phyloP scores from a whole-genome alignment of 2,113 vertebrate genomes.

The Gnathonemus echidnorhynchus region DNA sequence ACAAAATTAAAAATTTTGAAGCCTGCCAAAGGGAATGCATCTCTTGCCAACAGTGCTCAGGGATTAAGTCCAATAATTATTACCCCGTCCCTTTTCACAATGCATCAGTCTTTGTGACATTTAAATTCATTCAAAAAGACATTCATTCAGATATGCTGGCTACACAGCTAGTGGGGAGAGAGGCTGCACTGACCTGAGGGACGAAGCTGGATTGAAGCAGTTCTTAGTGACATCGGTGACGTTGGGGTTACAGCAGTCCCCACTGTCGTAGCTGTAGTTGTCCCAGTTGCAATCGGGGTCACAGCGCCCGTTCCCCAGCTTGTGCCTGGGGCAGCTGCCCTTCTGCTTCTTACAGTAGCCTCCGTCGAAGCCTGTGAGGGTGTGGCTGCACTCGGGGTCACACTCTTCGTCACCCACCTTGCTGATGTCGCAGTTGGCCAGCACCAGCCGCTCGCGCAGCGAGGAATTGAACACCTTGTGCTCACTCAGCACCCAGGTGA shows the following conservation, averaged over 20 bases:
- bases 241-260: slow-evolving; percentile 91
- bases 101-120: not conserved
- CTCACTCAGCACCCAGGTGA: slow-evolving; percentile 90
- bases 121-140: not conserved
- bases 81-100: not conserved
- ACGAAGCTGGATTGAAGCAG: slow-evolving; percentile 88
- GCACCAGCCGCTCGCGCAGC: slow-evolving; percentile 77
- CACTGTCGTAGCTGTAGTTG: slow-evolving; percentile 78
- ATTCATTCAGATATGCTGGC: not conserved
- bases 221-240: slow-evolving; percentile 97
- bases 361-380: slow-evolving; percentile 79
- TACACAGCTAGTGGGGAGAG: not conserved
- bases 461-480: slow-evolving; percentile 83
- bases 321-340: slow-evolving; percentile 62
- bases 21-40: not conserved
- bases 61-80: not conserved
- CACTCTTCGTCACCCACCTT: slow-evolving; percentile 86
- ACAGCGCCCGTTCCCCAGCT: slow-evolving; percentile 81
- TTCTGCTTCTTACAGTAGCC: slow-evolving; percentile 78
- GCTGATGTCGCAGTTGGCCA: slow-evolving; percentile 93
- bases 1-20: not conserved
- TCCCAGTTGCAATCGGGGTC: slow-evolving; percentile 94
- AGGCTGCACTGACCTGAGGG: slow-evolving; percentile 74
- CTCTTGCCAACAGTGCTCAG: not conserved
- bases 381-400: slow-evolving; percentile 91